A percentile compares a stretch with the other conserved stretches of the same genome.
These are phyloP conservation scores for Protodeltote pygarga DNA, from an alignment of 2,888 invertebrate genomes.

Conservation along the genomic window DNA sequence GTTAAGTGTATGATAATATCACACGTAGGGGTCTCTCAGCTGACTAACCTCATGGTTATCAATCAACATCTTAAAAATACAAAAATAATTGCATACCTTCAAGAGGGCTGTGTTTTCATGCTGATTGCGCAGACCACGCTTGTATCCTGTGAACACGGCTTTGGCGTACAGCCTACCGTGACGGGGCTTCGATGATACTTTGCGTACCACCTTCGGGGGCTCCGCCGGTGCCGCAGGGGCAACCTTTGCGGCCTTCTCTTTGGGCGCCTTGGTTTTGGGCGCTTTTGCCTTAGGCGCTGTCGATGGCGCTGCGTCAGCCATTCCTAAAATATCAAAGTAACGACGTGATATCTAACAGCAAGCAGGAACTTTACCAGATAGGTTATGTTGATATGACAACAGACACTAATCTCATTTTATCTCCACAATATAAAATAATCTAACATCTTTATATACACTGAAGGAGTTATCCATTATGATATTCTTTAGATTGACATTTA, in stretches of 20 bases:
- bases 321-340: conserved; percentile 77
- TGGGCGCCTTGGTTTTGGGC: conserved; percentile 87
- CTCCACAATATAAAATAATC: conserved; percentile 60
- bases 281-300: conserved; percentile 85
- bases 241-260: conserved; percentile 86
- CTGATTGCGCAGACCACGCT: conserved; percentile 98
- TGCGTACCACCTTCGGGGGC: conserved; percentile 82
- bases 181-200: conserved; percentile 84
- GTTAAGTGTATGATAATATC: too few species aligned
- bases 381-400: conserved; percentile 86
- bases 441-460: conserved; percentile 38
- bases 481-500: conserved; percentile 43
- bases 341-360: conserved; percentile 34
- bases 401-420: conserved; percentile 70
- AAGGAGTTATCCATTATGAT: conserved; percentile 13
- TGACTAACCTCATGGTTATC: conserved; percentile 20
- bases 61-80: not conserved
- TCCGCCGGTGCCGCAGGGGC: conserved; percentile 86
- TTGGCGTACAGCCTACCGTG: conserved; percentile 98
- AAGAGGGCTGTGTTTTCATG: conserved; percentile 98
- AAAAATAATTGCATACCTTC: conserved; percentile 84
- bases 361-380: conserved; percentile 48
- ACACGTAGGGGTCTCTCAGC: too few species aligned
- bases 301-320: conserved; percentile 88
- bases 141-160: conserved; percentile 98